Evolutionary conservation across 1,140 invertebrate species (phyloP), one percentile per base, ranked within the genome.

Genomic region (Plectrocnemia conspersa): DNA sequence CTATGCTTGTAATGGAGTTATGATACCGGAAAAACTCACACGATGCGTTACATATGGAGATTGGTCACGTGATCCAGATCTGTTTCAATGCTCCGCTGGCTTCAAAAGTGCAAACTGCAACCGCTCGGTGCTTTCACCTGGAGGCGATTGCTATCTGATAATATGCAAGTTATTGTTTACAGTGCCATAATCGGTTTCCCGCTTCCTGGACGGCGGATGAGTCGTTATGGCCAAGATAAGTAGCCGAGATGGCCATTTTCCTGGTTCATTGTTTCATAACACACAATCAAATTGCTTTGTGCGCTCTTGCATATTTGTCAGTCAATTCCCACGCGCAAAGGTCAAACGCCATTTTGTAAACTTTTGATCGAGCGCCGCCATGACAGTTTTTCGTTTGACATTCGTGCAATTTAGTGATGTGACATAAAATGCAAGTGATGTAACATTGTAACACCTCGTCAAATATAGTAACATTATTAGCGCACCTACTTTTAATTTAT

Each of bases 221-320:
- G 22, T 23, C 21, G 21, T 25, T 40, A 15, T 15, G 21, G 16
- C 36, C 15, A 40, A 9, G 42, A 23, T 45, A 45, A 45, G n/a
- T n/a, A n/a, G n/a, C n/a, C n/a, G n/a, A n/a, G n/a, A n/a, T 45
- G 3, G 24, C 11, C 42, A 16, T 45, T 45, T 45, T 45, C 42
- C 42, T 45, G 42, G 24, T 15, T 15, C 21, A 25, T 27, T 45
- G n/a, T n/a, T n/a, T n/a, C n/a, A n/a, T n/a, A n/a, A n/a, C n/a
- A n/a, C n/a, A n/a, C n/a, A n/a, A n/a, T n/a, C n/a, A n/a, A n/a
- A n/a, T n/a, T n/a, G n/a, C n/a, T n/a, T n/a, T n/a, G n/a, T n/a
- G n/a, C n/a, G n/a, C n/a, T n/a, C n/a, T n/a, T n/a, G n/a, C n/a
- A n/a, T 13, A 6, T 10, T 13, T 38, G 35, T 38, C 35, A 38